These are phyloP conservation scores for Octodonta nipae DNA, from an alignment of 2,888 invertebrate genomes.

Conservation along the genomic window DNA sequence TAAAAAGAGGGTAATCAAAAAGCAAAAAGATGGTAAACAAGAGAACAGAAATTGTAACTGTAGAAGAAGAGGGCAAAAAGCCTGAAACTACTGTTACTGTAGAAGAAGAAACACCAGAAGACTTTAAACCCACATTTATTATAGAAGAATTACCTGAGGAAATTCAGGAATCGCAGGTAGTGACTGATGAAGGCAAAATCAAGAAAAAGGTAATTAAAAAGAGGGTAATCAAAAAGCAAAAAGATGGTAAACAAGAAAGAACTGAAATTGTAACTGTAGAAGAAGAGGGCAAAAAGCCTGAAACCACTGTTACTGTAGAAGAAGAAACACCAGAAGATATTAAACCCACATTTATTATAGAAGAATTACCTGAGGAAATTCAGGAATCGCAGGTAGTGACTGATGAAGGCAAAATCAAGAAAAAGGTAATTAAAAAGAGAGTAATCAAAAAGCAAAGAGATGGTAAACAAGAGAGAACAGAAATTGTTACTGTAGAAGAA, in stretches of 20 bases:
- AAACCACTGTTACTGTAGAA: slow-evolving; percentile 31
- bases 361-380: slow-evolving; percentile 21
- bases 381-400: slow-evolving; percentile 17
- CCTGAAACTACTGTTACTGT: too few species aligned
- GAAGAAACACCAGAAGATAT: slow-evolving; percentile 22
- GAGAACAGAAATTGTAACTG: slow-evolving; percentile 28
- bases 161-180: slow-evolving; percentile 27
- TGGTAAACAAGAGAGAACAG: slow-evolving; percentile 26
- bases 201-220: slow-evolving; percentile 24
- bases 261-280: slow-evolving; percentile 25
- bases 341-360: slow-evolving; percentile 11
- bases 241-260: slow-evolving; percentile 21
- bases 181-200: slow-evolving; percentile 27
- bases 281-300: slow-evolving; percentile 30
- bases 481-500: slow-evolving; percentile 36
- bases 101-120: slow-evolving; percentile 29
- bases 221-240: slow-evolving; percentile 21
- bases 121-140: slow-evolving; percentile 17
- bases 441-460: slow-evolving; percentile 34
- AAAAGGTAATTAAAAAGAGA: slow-evolving; percentile 28
- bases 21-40: slow-evolving; percentile 28
- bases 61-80: slow-evolving; percentile 22
- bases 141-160: slow-evolving; percentile 22
- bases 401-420: slow-evolving; percentile 18
- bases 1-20: slow-evolving; percentile 34